Percentiles rank a stretch among this genome's conserved stretches.
Conservation (phyloP, 2,797 vertebrate genomes). For the Melanotaenia boesemani region DNA sequence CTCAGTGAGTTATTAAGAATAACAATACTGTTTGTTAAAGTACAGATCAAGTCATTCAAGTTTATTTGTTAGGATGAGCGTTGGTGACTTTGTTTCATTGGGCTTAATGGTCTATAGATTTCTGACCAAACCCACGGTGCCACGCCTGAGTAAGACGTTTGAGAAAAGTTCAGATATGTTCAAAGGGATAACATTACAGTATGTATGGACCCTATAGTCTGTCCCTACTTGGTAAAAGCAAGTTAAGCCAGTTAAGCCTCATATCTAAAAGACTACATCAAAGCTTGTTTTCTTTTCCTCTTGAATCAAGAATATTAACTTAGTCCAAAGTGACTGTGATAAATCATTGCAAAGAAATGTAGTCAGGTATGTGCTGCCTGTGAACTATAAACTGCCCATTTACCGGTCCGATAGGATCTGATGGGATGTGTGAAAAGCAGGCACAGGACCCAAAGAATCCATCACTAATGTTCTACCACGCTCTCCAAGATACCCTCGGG, state of each 20-base stretch:
- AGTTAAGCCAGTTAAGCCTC: neutral
- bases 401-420: neutral
- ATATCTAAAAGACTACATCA: no score
- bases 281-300: no score
- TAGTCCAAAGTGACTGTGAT: no score
- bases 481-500: neutral
- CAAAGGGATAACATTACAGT: neutral
- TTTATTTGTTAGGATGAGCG: constrained; percentile 7
- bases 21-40: neutral
- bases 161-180: neutral
- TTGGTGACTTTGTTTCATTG: neutral
- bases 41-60: constrained; percentile 16
- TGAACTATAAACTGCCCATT: no score
- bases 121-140: neutral
- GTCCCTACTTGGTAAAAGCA: neutral
- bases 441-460: neutral
- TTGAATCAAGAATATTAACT: no score
- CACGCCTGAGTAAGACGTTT: neutral
- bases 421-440: neutral
- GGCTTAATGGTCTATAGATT: neutral
- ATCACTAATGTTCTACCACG: neutral
- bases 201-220: neutral
- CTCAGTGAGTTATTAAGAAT: neutral
- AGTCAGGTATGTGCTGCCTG: no score
- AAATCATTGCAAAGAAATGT: no score